These are phyloP conservation scores for Crotalus viridis DNA, from an alignment of 2,113 vertebrate species.

Conservation along the genomic window DNA sequence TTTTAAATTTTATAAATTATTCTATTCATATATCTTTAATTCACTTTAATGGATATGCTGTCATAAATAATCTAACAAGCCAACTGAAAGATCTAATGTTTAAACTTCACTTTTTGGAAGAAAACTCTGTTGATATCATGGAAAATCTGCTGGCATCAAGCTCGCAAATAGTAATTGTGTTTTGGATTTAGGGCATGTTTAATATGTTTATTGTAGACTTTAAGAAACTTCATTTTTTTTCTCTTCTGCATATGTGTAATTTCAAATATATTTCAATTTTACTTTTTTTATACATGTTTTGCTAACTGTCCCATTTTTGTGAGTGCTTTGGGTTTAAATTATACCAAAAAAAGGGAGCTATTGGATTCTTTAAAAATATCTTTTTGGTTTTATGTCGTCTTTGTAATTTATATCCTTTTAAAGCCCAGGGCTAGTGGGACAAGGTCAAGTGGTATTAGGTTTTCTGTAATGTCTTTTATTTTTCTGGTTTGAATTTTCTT, in stretches of 20 bases:
- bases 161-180: neutral
- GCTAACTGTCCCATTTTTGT: constrained; percentile 37
- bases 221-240: constrained; percentile 48
- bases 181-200: neutral
- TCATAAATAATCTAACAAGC: neutral
- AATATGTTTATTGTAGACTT: constrained; percentile 25
- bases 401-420: constrained; percentile 80
- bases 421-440: constrained; percentile 81
- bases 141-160: neutral
- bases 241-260: constrained; percentile 34
- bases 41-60: neutral
- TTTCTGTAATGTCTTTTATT: constrained; percentile 81
- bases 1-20: neutral
- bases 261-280: constrained; percentile 46
- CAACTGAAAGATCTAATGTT: neutral
- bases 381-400: constrained; percentile 75
- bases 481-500: constrained; percentile 83
- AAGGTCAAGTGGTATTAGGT: constrained; percentile 82
- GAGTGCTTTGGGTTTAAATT: constrained; percentile 57
- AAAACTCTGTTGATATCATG: neutral
- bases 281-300: constrained; percentile 50
- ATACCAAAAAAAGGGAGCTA: constrained; percentile 71
- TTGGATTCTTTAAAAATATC: constrained; percentile 65
- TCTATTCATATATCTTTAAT: constrained; percentile 13
- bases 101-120: neutral